Evolutionary conservation across 1,140 invertebrate species (phyloP).

Genomic region (Neocloeon triangulifer): DNA sequence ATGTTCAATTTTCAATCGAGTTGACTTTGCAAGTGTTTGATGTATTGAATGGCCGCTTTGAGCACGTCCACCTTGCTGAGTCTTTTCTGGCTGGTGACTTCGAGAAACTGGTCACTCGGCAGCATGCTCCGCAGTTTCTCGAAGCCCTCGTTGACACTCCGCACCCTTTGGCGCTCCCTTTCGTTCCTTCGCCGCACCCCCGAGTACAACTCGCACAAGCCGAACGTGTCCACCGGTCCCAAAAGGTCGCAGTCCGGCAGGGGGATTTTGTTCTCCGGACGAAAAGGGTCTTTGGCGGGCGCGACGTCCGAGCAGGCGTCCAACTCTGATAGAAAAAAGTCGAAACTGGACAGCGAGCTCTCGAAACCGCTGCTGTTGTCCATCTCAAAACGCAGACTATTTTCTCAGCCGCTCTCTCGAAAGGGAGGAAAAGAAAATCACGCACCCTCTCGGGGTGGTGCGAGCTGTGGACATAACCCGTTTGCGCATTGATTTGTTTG

Average conservation of each 20-base stretch:
- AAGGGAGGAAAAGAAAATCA: no score
- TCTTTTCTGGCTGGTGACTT: conserved; percentile 8
- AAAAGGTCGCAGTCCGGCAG: neutral
- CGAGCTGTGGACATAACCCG: no score
- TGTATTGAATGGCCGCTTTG: conserved; percentile 26
- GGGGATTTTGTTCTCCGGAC: conserved; percentile 7
- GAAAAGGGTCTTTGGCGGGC: conserved; percentile 7
- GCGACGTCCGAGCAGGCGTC: no score
- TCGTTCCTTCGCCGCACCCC: conserved; percentile 24
- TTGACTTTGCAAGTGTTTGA: conserved; percentile 20
- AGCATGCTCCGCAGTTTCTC: conserved; percentile 15
- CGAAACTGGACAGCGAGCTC: no score
- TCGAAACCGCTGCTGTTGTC: no score
- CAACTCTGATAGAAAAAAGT: no score
- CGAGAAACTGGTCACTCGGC: conserved; percentile 7
- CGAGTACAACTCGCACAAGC: conserved; percentile 8
- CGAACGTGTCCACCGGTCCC: neutral
- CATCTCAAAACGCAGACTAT: no score
- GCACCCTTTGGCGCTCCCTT: conserved; percentile 24
- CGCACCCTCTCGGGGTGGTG: no score
- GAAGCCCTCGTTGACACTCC: conserved; percentile 22
- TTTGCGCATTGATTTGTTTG: no score
- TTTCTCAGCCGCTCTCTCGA: no score
- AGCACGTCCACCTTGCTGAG: conserved; percentile 30
- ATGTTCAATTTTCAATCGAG: conserved; percentile 12